These are phyloP conservation scores for Sarcophaga bullata DNA, from an alignment of 1,140 invertebrate species.

Conservation along the genomic window DNA sequence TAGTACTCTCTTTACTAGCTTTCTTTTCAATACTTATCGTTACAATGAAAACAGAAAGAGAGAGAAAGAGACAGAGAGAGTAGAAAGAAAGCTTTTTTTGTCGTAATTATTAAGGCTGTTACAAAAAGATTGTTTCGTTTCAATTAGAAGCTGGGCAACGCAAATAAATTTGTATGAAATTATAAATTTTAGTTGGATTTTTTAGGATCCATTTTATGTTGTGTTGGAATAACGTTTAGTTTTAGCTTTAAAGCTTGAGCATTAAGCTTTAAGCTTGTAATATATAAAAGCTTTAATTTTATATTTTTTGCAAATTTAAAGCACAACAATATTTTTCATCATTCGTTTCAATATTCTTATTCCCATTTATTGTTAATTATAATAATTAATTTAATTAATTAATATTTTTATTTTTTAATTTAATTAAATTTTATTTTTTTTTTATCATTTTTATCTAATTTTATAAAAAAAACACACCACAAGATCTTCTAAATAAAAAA, in stretches of 20 bases:
- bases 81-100: not conserved
- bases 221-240: conserved; percentile 7
- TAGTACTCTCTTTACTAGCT: not conserved
- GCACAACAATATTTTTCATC: conserved; percentile 18
- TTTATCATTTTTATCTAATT: conserved; percentile 29
- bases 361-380: not conserved
- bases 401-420: conserved; percentile 15
- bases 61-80: not conserved
- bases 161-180: conserved; percentile 27
- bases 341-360: not conserved
- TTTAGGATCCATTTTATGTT: not conserved
- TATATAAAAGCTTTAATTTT: conserved; percentile 28
- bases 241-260: conserved; percentile 28
- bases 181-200: not conserved
- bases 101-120: not conserved
- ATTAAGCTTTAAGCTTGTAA: conserved; percentile 35
- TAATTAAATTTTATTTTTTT: conserved; percentile 19
- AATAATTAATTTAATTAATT: no score
- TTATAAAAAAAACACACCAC: not conserved
- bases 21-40: no score
- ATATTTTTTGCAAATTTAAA: conserved; percentile 12
- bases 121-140: not conserved
- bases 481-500: no score
- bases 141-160: conserved; percentile 27
- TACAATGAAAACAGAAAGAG: conserved; percentile 5